Conservation (phyloP, 2,888 invertebrate genomes). For the Mimumesa dahlbomi region DNA sequence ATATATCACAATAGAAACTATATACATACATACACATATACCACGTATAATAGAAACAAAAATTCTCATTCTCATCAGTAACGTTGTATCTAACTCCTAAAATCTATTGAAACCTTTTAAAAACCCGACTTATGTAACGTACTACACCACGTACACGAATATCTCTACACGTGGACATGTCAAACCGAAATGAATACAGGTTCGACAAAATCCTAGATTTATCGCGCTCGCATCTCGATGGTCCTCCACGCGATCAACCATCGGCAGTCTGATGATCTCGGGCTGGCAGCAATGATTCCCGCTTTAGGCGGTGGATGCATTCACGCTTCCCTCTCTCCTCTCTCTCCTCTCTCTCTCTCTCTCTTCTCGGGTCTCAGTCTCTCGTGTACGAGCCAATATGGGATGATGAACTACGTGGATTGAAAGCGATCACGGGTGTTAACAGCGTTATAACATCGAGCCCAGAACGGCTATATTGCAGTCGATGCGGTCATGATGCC, state of each 20-base stretch:
- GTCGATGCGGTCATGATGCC: constrained; percentile 46
- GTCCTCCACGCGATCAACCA: not conserved
- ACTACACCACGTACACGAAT: no score
- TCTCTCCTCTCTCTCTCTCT: not conserved
- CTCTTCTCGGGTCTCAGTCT: constrained; percentile 5
- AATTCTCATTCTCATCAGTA: no score
- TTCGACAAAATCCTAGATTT: constrained; percentile 1
- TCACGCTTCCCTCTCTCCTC: constrained; percentile 9
- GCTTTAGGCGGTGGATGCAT: constrained; percentile 14
- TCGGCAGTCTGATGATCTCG: constrained; percentile 40
- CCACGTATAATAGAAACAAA: no score
- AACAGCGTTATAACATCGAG: constrained; percentile 77
- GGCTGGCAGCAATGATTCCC: constrained; percentile 29
- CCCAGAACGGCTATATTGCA: constrained; percentile 66
- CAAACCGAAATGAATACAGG: no score
- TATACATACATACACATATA: no score
- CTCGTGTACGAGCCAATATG: constrained; percentile 66
- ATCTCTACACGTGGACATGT: no score
- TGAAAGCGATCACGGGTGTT: constrained; percentile 79
- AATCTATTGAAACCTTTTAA: no score
- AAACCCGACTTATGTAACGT: no score
- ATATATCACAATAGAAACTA: no score
- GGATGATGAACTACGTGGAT: constrained; percentile 79
- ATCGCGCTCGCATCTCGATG: not conserved
- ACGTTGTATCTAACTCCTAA: no score